phyloP scores from a whole-genome alignment of 2,113 vertebrate genomes.

The Drymodes brunneopygia region DNA sequence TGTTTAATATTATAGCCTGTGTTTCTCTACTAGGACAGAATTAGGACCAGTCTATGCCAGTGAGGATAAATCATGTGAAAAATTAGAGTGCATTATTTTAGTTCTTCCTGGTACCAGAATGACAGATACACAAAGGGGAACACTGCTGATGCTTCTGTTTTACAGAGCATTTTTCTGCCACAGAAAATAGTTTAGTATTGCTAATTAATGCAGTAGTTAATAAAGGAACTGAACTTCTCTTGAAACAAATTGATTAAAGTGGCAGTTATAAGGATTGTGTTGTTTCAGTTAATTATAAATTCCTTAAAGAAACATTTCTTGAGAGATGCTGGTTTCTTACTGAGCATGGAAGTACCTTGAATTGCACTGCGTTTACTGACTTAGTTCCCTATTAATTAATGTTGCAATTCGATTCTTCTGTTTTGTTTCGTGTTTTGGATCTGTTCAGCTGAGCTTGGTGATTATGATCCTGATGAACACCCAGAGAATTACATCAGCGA shows the following conservation, averaged over 20 bases:
- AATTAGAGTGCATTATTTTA: neutral
- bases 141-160: neutral
- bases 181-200: neutral
- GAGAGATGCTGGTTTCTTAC: neutral
- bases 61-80: neutral
- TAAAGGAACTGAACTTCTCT: neutral
- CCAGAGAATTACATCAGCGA: conserved; percentile 91
- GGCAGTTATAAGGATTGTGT: neutral
- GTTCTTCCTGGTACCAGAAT: neutral
- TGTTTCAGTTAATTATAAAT: neutral
- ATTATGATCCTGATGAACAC: conserved; percentile 92
- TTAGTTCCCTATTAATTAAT: neutral
- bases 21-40: neutral
- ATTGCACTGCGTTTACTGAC: neutral
- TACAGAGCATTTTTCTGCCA: neutral
- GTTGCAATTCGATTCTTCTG: neutral
- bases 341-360: neutral
- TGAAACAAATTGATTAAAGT: neutral
- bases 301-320: neutral
- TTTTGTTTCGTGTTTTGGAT: conserved; percentile 14
- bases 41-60: neutral
- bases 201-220: neutral
- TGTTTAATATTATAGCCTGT: neutral
- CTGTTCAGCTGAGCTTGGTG: conserved; percentile 88
- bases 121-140: neutral